Evolutionary conservation across 2,888 invertebrate species (phyloP).

Genomic region (Augiades crinisus): DNA sequence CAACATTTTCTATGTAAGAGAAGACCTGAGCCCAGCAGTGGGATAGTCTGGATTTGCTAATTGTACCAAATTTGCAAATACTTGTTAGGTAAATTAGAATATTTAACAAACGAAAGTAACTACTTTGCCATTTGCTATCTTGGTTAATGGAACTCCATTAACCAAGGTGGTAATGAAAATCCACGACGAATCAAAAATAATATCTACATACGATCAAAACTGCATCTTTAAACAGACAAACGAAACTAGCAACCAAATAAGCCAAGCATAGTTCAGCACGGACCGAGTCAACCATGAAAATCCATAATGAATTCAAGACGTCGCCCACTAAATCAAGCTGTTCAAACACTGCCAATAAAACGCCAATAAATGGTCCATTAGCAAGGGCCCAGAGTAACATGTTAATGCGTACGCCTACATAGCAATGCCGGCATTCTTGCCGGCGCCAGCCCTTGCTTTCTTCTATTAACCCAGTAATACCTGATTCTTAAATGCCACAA

Average conservation of each 20-base stretch:
- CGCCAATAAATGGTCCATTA: slow-evolving; percentile 6
- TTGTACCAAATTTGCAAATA: too few species aligned
- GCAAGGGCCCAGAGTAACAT: not conserved
- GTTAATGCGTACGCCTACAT: slow-evolving; percentile 10
- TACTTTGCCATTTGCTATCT: too few species aligned
- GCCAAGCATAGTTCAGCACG: not conserved
- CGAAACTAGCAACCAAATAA: not conserved
- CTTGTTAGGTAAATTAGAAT: too few species aligned
- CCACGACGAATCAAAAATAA: too few species aligned
- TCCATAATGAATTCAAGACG: not conserved
- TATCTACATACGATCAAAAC: too few species aligned
- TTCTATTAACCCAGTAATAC: slow-evolving; percentile 23
- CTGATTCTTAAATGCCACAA: slow-evolving; percentile 5
- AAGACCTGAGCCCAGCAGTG: too few species aligned
- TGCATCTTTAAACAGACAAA: not conserved
- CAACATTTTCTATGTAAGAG: too few species aligned
- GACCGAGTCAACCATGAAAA: not conserved
- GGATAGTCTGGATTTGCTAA: too few species aligned
- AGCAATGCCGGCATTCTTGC: not conserved
- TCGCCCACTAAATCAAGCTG: not conserved
- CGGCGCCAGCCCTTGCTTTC: slow-evolving; percentile 22
- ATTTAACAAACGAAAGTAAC: too few species aligned
- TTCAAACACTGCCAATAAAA: slow-evolving; percentile 3
- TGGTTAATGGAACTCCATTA: too few species aligned
- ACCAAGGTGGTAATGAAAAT: too few species aligned